Conservation (phyloP, 30 jellyfish, hydroid and myxozoan species). For the Mastigias papua region DNA sequence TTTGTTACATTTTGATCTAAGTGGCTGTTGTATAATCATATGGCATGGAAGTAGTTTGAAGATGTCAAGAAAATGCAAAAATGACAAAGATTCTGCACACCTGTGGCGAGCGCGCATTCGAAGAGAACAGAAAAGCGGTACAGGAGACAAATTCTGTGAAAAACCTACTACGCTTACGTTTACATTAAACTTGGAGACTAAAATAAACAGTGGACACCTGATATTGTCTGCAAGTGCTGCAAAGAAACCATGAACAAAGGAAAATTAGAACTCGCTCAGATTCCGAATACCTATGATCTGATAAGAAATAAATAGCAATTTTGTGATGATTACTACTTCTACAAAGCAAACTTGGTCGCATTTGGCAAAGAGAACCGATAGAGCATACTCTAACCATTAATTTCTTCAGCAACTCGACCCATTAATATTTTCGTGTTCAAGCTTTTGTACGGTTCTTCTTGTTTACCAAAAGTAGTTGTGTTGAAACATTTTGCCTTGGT, state of each 20-base stretch:
- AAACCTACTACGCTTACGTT: conserved; percentile 16
- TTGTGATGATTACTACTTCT: conserved; percentile 18
- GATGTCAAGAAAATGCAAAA: conserved; percentile 3
- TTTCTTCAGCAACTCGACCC: too few relatives aligned
- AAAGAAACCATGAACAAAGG: conserved; percentile 7
- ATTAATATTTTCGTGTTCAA: too few relatives aligned
- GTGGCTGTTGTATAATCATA: background rate
- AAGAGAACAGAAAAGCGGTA: conserved; percentile 18
- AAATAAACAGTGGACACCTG: conserved; percentile 47
- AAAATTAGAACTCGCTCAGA: background rate
- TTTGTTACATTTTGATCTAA: background rate
- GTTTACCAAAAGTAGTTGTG: too few relatives aligned
- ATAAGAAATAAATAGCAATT: conserved; percentile 1
- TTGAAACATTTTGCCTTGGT: too few relatives aligned
- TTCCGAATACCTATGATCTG: conserved; percentile 45
- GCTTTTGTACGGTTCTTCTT: too few relatives aligned
- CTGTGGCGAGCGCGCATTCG: conserved; percentile 20
- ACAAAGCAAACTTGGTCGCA: conserved; percentile 3
- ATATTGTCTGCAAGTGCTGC: conserved; percentile 36
- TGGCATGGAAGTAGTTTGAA: background rate
- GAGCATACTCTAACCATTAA: conserved; percentile 44
- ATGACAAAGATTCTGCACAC: background rate
- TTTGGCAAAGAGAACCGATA: conserved; percentile 5
- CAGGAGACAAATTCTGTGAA: background rate
- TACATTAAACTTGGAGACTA: conserved; percentile 17